phyloP scores from a whole-genome alignment of 2,797 vertebrate genomes.

The Eidolon dupreanum region DNA sequence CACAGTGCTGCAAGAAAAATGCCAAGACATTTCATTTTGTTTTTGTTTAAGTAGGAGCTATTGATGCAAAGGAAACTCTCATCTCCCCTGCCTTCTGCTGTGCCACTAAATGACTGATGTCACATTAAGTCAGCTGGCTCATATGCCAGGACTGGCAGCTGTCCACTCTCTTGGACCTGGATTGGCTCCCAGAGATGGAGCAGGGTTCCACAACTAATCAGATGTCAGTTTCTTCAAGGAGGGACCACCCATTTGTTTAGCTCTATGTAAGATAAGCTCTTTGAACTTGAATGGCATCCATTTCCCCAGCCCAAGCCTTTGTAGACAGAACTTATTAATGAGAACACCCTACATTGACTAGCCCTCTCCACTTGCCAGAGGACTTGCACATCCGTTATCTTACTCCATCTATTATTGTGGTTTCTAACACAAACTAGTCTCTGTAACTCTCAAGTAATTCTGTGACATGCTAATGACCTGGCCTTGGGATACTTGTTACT shows the following conservation, averaged over 20 bases:
- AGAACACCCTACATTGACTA: background rate
- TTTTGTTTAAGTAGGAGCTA: constrained; percentile 63
- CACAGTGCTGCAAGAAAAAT: constrained; percentile 20
- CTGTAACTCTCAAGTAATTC: background rate
- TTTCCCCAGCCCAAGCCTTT: background rate
- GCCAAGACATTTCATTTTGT: background rate
- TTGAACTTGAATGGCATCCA: background rate
- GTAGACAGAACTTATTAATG: background rate
- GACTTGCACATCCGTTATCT: background rate
- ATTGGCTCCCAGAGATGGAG: background rate
- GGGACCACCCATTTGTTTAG: background rate
- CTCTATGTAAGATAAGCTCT: background rate
- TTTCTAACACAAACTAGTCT: background rate
- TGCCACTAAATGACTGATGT: constrained; percentile 53
- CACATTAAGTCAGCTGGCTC: constrained; percentile 52
- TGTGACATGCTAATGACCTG: background rate
- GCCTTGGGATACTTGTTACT: background rate
- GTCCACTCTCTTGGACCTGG: constrained; percentile 41
- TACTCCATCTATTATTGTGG: background rate
- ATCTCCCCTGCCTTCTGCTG: background rate
- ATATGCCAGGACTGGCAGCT: constrained; percentile 26
- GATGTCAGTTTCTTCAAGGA: background rate
- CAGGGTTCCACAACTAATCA: background rate
- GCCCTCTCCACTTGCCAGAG: background rate
- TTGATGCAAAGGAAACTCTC: constrained; percentile 51